These are phyloP conservation scores for Colletes collaris DNA, from an alignment of 2,888 invertebrate species.

Conservation along the genomic window DNA sequence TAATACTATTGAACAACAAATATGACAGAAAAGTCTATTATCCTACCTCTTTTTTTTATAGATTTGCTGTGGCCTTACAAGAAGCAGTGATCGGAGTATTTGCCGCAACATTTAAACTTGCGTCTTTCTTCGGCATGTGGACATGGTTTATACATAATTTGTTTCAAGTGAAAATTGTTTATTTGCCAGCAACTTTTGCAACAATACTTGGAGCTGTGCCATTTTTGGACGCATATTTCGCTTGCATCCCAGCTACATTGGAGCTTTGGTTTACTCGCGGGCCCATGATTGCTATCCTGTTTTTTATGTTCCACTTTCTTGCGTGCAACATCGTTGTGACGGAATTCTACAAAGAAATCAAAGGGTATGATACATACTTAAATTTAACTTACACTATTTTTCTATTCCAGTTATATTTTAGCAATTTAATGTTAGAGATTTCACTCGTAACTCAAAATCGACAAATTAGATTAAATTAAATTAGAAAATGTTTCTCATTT, in stretches of 20 bases:
- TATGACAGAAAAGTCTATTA: background rate
- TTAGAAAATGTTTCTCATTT: slow-evolving; percentile 44
- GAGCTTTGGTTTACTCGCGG: slow-evolving; percentile 98
- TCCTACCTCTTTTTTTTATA: slow-evolving; percentile 71
- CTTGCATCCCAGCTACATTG: slow-evolving; percentile 95
- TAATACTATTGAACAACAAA: background rate
- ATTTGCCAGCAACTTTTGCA: slow-evolving; percentile 96
- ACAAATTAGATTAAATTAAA: background rate
- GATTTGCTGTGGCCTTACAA: slow-evolving; percentile 92
- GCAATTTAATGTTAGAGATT: no score
- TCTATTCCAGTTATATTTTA: background rate
- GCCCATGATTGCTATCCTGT: slow-evolving; percentile 90
- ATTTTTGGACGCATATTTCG: slow-evolving; percentile 97
- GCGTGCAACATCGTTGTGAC: slow-evolving; percentile 97
- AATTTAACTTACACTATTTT: slow-evolving; percentile 7
- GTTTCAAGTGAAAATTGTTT: slow-evolving; percentile 97
- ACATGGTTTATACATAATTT: slow-evolving; percentile 98
- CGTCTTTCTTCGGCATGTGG: slow-evolving; percentile 98
- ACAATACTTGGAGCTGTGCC: slow-evolving; percentile 97
- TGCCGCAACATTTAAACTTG: slow-evolving; percentile 98
- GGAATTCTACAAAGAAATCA: slow-evolving; percentile 98
- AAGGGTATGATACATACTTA: slow-evolving; percentile 87
- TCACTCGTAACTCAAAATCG: no score
- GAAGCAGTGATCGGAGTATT: slow-evolving; percentile 97
- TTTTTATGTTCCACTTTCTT: slow-evolving; percentile 93